phyloP scores from a whole-genome alignment of 64 coral and sea anemone genomes.

The Montipora capricornis region DNA sequence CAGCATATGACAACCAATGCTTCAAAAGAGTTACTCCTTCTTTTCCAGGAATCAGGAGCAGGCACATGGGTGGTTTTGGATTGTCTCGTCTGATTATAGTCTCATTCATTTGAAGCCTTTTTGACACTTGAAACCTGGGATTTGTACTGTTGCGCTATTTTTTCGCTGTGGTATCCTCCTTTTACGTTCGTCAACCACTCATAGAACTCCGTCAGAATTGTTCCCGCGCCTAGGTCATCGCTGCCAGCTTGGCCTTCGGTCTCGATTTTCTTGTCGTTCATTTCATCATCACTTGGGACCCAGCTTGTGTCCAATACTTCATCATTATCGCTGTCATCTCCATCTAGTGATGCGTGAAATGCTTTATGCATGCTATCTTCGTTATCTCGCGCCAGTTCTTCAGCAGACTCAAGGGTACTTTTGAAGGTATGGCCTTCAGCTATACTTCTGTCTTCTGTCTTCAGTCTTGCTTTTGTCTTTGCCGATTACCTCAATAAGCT shows the following conservation, averaged over 20 bases:
- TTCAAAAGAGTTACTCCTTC: slow-evolving; percentile 65
- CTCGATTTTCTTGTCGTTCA: slow-evolving; percentile 19
- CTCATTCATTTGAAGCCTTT: slow-evolving; percentile 51
- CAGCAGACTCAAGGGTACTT: slow-evolving; percentile 44
- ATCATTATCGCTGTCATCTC: slow-evolving; percentile 32
- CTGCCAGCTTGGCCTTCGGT: background rate
- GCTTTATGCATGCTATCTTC: slow-evolving; percentile 27
- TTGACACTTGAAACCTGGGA: slow-evolving; percentile 36
- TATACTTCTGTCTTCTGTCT: background rate
- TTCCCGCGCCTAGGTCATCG: slow-evolving; percentile 12
- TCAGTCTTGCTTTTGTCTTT: slow-evolving; percentile 48
- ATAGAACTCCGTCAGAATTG: slow-evolving; percentile 50
- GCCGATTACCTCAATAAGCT: slow-evolving; percentile 54
- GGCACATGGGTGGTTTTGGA: slow-evolving; percentile 23
- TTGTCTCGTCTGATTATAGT: background rate
- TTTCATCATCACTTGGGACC: slow-evolving; percentile 52
- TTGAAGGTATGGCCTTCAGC: slow-evolving; percentile 48
- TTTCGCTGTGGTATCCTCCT: slow-evolving; percentile 41
- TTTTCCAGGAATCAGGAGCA: slow-evolving; percentile 57
- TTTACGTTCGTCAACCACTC: slow-evolving; percentile 60
- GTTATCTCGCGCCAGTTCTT: slow-evolving; percentile 33
- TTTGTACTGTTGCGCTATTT: slow-evolving; percentile 69
- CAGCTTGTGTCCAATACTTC: slow-evolving; percentile 63
- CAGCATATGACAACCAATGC: slow-evolving; percentile 61
- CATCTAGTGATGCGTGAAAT: slow-evolving; percentile 42